Percentiles rank a stretch among this genome's conserved stretches.
These are phyloP conservation scores for Temnothorax rugatulus DNA, from an alignment of 2,888 invertebrate genomes.

Conservation along the genomic window DNA sequence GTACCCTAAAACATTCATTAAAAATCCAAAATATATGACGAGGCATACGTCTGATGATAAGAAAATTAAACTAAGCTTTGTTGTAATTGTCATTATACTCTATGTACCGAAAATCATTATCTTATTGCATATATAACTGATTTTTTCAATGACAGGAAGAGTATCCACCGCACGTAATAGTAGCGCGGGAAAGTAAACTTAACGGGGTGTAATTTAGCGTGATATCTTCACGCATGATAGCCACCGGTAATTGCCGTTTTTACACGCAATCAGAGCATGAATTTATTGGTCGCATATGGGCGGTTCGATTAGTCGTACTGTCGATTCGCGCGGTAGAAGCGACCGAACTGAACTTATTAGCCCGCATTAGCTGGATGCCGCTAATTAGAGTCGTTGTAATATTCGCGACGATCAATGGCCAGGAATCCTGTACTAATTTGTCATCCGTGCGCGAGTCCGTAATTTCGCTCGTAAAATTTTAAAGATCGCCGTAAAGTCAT, in stretches of 20 bases:
- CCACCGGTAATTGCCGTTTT: slow-evolving; percentile 77
- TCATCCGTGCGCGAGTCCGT: slow-evolving; percentile 63
- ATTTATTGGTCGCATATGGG: slow-evolving; percentile 70
- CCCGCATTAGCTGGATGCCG: slow-evolving; percentile 65
- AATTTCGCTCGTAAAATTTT: slow-evolving; percentile 63
- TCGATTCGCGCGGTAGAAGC: slow-evolving; percentile 56
- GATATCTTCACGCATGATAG: slow-evolving; percentile 78
- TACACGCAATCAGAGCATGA: slow-evolving; percentile 79
- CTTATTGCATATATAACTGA: slow-evolving; percentile 8
- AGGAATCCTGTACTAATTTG: slow-evolving; percentile 71
- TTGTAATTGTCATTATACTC: background rate
- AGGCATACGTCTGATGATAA: background rate
- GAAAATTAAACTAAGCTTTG: background rate
- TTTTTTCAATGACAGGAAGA: slow-evolving; percentile 64
- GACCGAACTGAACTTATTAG: slow-evolving; percentile 64
- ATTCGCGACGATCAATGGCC: slow-evolving; percentile 63
- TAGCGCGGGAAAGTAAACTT: slow-evolving; percentile 68
- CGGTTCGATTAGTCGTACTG: slow-evolving; percentile 65
- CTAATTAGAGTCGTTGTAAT: slow-evolving; percentile 73
- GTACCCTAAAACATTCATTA: background rate
- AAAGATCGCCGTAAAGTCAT: slow-evolving; percentile 44
- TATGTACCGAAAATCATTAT: background rate
- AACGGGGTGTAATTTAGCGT: slow-evolving; percentile 70
- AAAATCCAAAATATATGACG: background rate
- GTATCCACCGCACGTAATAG: slow-evolving; percentile 21